phyloP scores from a whole-genome alignment of 2,888 invertebrate species.

The Phalera bucephala region DNA sequence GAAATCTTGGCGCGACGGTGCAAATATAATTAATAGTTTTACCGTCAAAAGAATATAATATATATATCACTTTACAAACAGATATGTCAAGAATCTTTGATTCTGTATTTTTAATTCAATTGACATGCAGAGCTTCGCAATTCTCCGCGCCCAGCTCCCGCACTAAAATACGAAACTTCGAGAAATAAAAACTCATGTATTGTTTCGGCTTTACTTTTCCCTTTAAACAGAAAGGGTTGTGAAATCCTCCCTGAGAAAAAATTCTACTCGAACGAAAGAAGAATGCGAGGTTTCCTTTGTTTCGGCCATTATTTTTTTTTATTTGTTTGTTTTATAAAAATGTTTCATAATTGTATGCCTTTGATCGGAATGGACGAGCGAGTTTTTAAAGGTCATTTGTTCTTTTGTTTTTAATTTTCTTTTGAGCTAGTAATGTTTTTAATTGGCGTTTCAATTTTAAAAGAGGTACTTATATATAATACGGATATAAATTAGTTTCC shows the following conservation, averaged over 20 bases:
- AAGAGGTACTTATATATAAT: too few species aligned
- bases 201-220: constrained; percentile 51
- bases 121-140: background rate
- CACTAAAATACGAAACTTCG: constrained; percentile 35
- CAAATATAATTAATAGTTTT: too few species aligned
- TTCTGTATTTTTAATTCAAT: too few species aligned
- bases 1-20: too few species aligned
- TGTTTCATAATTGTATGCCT: constrained; percentile 42
- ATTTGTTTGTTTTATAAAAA: constrained; percentile 37
- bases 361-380: constrained; percentile 35
- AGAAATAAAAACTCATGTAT: constrained; percentile 48
- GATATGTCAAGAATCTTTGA: too few species aligned
- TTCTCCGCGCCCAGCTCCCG: constrained; percentile 19
- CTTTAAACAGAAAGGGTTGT: constrained; percentile 60
- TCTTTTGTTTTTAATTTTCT: constrained; percentile 18
- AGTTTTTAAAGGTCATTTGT: constrained; percentile 23
- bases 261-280: constrained; percentile 54
- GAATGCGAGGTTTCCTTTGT: constrained; percentile 56
- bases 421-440: constrained; percentile 19
- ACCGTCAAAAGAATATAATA: too few species aligned
- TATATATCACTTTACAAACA: too few species aligned
- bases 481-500: too few species aligned
- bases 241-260: constrained; percentile 60
- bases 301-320: constrained; percentile 36
- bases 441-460: constrained; percentile 3